Conservation (phyloP, 2,113 vertebrate genomes). For the Eurypyga helias region DNA sequence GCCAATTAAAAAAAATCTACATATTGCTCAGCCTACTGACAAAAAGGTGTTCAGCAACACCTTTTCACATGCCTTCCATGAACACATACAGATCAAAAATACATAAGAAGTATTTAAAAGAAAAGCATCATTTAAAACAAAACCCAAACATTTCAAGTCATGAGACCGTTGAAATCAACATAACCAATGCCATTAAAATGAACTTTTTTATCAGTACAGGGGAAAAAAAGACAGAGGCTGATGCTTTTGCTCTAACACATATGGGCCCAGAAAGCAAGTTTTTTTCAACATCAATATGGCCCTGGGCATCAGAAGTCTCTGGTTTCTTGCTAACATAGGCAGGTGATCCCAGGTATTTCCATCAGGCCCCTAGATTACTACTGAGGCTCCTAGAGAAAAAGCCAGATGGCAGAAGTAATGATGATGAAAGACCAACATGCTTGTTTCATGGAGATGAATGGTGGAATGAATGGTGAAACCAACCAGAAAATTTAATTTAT, state of each 20-base stretch:
- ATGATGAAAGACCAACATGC: not conserved
- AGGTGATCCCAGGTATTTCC: not conserved
- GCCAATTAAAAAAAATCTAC: not conserved
- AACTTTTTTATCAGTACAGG: not conserved
- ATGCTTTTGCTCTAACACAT: not conserved
- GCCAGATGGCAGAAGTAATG: not conserved
- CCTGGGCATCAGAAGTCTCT: not conserved
- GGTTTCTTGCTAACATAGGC: not conserved
- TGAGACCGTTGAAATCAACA: not conserved
- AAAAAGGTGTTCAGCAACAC: not conserved
- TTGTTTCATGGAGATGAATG: not conserved
- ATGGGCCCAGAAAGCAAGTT: not conserved
- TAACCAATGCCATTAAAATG: not conserved
- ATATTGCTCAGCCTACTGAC: not conserved
- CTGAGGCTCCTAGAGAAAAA: not conserved
- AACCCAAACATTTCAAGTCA: not conserved
- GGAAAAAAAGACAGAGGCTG: not conserved
- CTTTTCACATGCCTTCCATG: not conserved
- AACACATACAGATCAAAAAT: not conserved
- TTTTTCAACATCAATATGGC: not conserved
- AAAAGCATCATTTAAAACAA: not conserved
- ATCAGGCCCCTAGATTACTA: not conserved
- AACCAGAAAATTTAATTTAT: slow-evolving; percentile 44
- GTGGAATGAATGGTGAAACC: not conserved
- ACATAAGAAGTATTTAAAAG: not conserved